These are phyloP conservation scores for Sinohyriopsis cumingii DNA, from an alignment of 2,888 invertebrate species.

Conservation along the genomic window DNA sequence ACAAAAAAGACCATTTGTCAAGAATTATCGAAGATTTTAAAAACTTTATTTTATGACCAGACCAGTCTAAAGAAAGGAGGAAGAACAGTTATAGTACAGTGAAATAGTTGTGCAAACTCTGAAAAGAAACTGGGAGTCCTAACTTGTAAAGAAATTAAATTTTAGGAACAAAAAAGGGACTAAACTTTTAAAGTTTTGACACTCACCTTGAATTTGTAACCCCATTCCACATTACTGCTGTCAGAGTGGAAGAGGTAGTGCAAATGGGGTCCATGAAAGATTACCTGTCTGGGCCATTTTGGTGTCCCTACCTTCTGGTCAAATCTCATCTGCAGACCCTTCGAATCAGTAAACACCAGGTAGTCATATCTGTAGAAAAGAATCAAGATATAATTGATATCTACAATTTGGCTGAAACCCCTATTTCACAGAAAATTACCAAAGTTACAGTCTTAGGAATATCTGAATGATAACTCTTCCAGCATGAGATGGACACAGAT, in stretches of 20 bases:
- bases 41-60: too few relatives aligned
- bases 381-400: not conserved
- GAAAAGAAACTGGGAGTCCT: too few relatives aligned
- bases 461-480: too few relatives aligned
- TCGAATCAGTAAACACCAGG: slow-evolving; percentile 68
- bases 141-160: too few relatives aligned
- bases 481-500: not conserved
- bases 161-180: too few relatives aligned
- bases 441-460: slow-evolving; percentile 1
- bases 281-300: slow-evolving; percentile 66
- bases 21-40: too few relatives aligned
- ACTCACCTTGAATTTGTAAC: slow-evolving; percentile 69
- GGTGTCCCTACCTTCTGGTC: slow-evolving; percentile 68
- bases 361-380: slow-evolving; percentile 66
- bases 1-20: too few relatives aligned
- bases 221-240: slow-evolving; percentile 71
- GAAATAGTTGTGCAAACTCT: too few relatives aligned
- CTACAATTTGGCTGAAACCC: not conserved
- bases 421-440: not conserved
- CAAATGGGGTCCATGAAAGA: slow-evolving; percentile 65
- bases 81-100: too few relatives aligned
- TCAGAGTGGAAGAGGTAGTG: slow-evolving; percentile 70
- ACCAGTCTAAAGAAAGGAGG: too few relatives aligned
- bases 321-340: slow-evolving; percentile 63
- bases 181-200: not conserved